These are phyloP conservation scores for Acyrthosiphon pisum DNA, from an alignment of 1,140 invertebrate genomes.

Conservation along the genomic window DNA sequence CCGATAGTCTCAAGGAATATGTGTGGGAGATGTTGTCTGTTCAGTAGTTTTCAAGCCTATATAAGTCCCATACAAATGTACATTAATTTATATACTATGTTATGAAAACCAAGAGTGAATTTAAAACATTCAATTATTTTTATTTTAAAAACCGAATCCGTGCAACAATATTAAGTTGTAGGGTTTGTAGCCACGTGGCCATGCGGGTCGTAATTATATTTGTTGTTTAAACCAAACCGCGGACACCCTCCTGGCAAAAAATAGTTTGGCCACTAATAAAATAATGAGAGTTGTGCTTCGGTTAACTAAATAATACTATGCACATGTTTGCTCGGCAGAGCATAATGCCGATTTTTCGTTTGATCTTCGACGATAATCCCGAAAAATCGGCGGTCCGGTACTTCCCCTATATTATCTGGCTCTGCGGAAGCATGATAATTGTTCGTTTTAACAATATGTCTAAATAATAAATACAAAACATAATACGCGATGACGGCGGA, in stretches of 20 bases:
- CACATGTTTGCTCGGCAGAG: neutral
- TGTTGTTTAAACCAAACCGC: neutral
- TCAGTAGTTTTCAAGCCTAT: too few species aligned
- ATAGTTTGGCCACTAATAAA: neutral
- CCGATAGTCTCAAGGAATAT: neutral
- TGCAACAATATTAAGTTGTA: too few species aligned
- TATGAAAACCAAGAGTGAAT: neutral
- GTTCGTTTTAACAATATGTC: neutral
- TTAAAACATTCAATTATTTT: neutral
- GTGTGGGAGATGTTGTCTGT: neutral
- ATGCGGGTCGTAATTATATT: neutral
- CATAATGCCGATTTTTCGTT: slow-evolving; percentile 7
- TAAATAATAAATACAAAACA: neutral
- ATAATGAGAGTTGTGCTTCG: neutral
- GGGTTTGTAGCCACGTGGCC: neutral
- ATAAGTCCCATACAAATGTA: neutral
- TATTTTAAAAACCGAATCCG: neutral
- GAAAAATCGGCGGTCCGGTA: neutral
- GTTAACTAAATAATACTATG: neutral
- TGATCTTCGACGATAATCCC: neutral
- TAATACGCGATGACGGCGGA: too few species aligned
- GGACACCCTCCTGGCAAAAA: neutral
- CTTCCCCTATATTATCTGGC: neutral
- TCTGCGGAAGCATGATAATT: neutral
- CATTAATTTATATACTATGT: neutral